Evolutionary conservation across 2,888 invertebrate genomes (phyloP).

Genomic region (Diaperis boleti): DNA sequence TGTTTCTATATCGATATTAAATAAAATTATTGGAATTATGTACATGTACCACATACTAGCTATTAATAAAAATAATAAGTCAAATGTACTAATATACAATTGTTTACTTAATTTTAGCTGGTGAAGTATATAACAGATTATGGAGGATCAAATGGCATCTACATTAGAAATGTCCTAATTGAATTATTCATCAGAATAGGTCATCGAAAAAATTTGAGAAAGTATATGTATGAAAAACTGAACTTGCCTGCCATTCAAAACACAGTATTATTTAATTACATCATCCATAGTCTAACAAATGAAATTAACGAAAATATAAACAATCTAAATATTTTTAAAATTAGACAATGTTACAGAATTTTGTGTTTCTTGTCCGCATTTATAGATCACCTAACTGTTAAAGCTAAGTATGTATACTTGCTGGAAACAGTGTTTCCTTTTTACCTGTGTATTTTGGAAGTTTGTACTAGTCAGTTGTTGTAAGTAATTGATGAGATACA

Average conservation of each 20-base stretch:
- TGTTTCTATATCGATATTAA: too few species aligned
- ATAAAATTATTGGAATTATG: too few species aligned
- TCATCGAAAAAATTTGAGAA: slow-evolving; percentile 51
- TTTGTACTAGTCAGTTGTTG: slow-evolving; percentile 23
- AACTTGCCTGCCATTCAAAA: slow-evolving; percentile 24
- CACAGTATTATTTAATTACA: slow-evolving; percentile 41
- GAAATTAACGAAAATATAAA: slow-evolving; percentile 46
- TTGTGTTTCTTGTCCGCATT: slow-evolving; percentile 50
- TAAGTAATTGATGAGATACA: slow-evolving; percentile 13
- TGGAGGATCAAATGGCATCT: not conserved
- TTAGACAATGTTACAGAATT: slow-evolving; percentile 49
- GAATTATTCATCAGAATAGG: slow-evolving; percentile 49
- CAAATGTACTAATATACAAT: not conserved
- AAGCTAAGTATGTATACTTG: slow-evolving; percentile 47
- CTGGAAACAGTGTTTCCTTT: slow-evolving; percentile 51
- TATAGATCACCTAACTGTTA: slow-evolving; percentile 46
- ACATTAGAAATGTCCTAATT: slow-evolving; percentile 50
- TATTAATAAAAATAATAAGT: too few species aligned
- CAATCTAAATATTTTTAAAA: slow-evolving; percentile 45
- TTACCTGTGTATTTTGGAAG: slow-evolving; percentile 50
- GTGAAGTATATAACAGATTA: not conserved
- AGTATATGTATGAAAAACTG: slow-evolving; percentile 51
- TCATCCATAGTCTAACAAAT: slow-evolving; percentile 44
- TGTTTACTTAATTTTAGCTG: slow-evolving; percentile 10
- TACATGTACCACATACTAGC: too few species aligned